Conservation (phyloP, 30 jellyfish, hydroid and myxozoan genomes). For the Hydractinia symbiolongicarpus region DNA sequence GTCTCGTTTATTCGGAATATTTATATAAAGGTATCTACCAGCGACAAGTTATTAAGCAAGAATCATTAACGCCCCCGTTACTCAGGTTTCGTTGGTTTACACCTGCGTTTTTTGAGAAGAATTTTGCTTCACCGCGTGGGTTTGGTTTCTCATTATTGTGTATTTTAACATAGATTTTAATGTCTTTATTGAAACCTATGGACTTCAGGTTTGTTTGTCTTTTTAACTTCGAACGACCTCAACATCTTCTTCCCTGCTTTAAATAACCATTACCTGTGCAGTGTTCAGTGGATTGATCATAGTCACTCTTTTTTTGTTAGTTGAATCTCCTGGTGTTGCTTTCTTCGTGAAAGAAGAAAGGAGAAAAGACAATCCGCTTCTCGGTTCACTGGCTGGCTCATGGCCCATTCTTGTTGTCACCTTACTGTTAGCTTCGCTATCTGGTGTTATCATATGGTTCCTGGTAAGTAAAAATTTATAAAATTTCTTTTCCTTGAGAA, state of each 20-base stretch:
- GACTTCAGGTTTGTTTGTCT: too few relatives aligned
- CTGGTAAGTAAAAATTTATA: constrained; percentile 47
- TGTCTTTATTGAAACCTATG: too few relatives aligned
- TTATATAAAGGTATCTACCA: too few relatives aligned
- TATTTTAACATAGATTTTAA: too few relatives aligned
- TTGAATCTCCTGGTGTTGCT: constrained; percentile 96
- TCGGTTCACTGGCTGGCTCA: constrained; percentile 75
- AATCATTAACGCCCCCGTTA: too few relatives aligned
- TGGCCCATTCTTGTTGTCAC: constrained; percentile 95
- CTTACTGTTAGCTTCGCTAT: constrained; percentile 72
- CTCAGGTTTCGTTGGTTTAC: too few relatives aligned
- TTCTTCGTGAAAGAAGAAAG: constrained; percentile 69
- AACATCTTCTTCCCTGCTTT: neutral
- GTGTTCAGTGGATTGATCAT: neutral
- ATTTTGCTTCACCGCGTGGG: too few relatives aligned
- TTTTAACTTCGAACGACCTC: too few relatives aligned
- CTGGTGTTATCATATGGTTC: constrained; percentile 94
- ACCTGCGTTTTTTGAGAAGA: too few relatives aligned
- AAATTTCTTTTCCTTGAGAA: neutral
- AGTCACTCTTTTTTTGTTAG: constrained; percentile 18
- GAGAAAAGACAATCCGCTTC: constrained; percentile 52
- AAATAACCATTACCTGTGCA: neutral
- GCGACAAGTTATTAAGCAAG: too few relatives aligned
- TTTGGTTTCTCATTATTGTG: too few relatives aligned
- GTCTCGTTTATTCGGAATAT: too few relatives aligned